These are phyloP conservation scores for Chromoteleia sp. DNA, from an alignment of 2,888 invertebrate species.

Conservation along the genomic window DNA sequence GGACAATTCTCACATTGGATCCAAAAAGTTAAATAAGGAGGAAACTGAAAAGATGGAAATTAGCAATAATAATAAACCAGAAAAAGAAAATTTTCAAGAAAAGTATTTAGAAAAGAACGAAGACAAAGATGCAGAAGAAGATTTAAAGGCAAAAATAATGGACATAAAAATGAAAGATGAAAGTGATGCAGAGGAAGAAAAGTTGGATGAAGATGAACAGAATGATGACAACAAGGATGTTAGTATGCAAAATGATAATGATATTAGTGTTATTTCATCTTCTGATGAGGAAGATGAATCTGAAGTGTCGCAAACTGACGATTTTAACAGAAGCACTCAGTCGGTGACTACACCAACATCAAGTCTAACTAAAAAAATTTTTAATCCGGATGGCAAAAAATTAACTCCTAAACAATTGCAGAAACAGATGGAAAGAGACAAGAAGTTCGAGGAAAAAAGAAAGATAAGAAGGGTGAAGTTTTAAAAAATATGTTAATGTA, in stretches of 20 bases:
- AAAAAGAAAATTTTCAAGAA: neutral
- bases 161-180: neutral
- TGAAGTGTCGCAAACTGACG: slow-evolving; percentile 61
- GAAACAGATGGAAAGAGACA: slow-evolving; percentile 87
- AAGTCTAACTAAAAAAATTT: slow-evolving; percentile 14
- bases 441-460: slow-evolving; percentile 86
- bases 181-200: neutral
- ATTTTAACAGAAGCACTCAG: slow-evolving; percentile 55
- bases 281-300: slow-evolving; percentile 50
- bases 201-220: neutral
- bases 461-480: slow-evolving; percentile 85
- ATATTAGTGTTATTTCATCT: slow-evolving; percentile 16
- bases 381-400: slow-evolving; percentile 69
- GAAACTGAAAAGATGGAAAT: neutral
- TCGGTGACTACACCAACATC: slow-evolving; percentile 37
- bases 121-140: neutral
- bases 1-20: neutral
- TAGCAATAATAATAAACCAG: neutral
- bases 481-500: no score
- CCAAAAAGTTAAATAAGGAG: neutral
- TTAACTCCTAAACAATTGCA: slow-evolving; percentile 85
- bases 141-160: no score
- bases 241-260: slow-evolving; percentile 7
- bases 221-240: slow-evolving; percentile 40
- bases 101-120: neutral